Conservation (phyloP, 2,888 invertebrate species). For the Athrips mouffetella region DNA sequence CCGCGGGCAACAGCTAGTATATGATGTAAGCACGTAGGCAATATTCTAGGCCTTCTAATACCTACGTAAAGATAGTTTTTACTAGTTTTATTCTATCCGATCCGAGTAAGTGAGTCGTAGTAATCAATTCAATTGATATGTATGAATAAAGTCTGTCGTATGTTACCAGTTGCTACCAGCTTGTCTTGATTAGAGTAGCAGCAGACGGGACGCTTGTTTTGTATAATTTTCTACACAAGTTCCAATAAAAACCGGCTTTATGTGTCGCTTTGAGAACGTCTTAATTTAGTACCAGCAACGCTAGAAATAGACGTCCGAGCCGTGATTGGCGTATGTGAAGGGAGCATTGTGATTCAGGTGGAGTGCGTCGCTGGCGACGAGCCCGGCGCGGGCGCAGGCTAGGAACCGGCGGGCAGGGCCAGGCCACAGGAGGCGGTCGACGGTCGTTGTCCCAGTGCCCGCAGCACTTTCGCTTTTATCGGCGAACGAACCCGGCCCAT, state of each 20-base stretch:
- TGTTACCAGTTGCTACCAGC: too few species aligned
- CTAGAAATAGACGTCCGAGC: neutral
- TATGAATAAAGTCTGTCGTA: too few species aligned
- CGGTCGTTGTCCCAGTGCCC: constrained; percentile 77
- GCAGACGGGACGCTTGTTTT: too few species aligned
- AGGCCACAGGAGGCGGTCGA: constrained; percentile 57
- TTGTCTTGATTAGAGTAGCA: too few species aligned
- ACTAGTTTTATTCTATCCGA: too few species aligned
- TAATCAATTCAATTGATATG: too few species aligned
- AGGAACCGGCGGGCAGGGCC: constrained; percentile 49
- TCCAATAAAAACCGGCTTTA: neutral
- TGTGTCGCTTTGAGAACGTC: neutral
- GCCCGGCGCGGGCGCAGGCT: constrained; percentile 7
- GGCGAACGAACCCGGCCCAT: constrained; percentile 76
- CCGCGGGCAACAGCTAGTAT: too few species aligned
- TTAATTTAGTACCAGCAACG: neutral
- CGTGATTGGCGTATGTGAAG: neutral
- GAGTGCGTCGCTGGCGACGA: neutral
- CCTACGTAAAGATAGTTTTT: too few species aligned
- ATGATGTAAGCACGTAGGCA: too few species aligned
- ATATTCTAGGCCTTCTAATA: too few species aligned
- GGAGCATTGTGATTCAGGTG: neutral
- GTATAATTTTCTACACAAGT: too few species aligned
- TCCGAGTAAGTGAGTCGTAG: too few species aligned
- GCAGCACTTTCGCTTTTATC: constrained; percentile 74